Percentiles rank a stretch among this genome's conserved stretches.
Evolutionary conservation across 2,113 vertebrate species (phyloP).

Genomic region (Plotosus lineatus): DNA sequence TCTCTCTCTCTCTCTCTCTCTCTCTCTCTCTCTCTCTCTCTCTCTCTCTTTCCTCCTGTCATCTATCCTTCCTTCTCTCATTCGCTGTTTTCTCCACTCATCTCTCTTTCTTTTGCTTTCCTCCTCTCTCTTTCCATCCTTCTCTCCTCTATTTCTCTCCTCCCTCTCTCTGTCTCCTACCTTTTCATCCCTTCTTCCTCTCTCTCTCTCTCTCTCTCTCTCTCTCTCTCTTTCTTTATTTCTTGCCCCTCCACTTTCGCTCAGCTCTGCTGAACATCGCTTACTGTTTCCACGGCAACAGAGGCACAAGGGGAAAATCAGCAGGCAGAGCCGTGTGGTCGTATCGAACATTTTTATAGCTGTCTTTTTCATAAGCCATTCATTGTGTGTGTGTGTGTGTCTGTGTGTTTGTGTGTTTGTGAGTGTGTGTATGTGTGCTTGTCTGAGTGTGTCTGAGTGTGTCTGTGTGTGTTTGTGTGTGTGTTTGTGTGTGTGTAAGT

Average conservation of each 20-base stretch:
- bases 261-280: slow-evolving; percentile 53
- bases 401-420: not conserved
- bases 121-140: not conserved
- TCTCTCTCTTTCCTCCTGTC: not conserved
- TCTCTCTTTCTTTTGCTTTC: not conserved
- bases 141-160: not conserved
- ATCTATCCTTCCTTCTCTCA: not conserved
- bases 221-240: not conserved
- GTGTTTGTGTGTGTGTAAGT: too few relatives aligned
- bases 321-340: slow-evolving; percentile 44
- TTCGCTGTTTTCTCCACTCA: too few relatives aligned
- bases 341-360: slow-evolving; percentile 47
- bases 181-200: not conserved
- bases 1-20: not conserved
- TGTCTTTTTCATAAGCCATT: slow-evolving; percentile 36
- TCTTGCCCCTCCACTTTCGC: slow-evolving; percentile 10
- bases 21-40: too few relatives aligned
- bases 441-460: too few relatives aligned
- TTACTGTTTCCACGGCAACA: slow-evolving; percentile 60
- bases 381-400: slow-evolving; percentile 5
- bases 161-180: not conserved
- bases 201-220: not conserved
- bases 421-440: too few relatives aligned
- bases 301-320: slow-evolving; percentile 46
- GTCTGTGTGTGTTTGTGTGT: not conserved